These are phyloP conservation scores for Oncopodura yosiiana DNA, from an alignment of 1,140 invertebrate species.

Conservation along the genomic window DNA sequence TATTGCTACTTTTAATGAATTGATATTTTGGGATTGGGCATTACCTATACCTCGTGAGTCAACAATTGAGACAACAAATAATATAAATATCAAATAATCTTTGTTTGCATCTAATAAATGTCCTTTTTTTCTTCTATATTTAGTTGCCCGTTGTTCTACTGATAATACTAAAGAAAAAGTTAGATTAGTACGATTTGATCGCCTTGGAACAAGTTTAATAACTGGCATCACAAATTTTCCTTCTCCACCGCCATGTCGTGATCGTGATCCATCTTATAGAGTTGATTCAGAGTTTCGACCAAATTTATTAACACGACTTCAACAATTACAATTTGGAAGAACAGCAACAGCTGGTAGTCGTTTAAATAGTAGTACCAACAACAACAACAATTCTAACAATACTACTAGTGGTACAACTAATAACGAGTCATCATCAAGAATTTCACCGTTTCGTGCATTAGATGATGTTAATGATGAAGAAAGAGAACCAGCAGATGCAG, in stretches of 20 bases:
- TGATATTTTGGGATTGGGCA: conserved; percentile 87
- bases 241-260: conserved; percentile 26
- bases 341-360: no score
- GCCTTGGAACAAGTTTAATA: conserved; percentile 66
- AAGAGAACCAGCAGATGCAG: no score
- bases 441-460: background rate
- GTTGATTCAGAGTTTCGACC: conserved; percentile 17
- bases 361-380: background rate
- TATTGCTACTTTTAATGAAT: conserved; percentile 71
- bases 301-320: conserved; percentile 22
- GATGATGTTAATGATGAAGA: no score
- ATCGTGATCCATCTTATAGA: background rate
- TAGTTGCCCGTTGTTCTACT: conserved; percentile 60
- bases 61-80: no score
- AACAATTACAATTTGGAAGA: no score
- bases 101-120: no score
- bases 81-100: no score
- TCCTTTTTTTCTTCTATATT: no score
- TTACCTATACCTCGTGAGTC: no score
- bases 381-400: background rate
- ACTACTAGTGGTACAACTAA: background rate
- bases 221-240: conserved; percentile 68
- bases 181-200: conserved; percentile 74
- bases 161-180: conserved; percentile 65
- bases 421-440: background rate